Evolutionary conservation across 1,140 invertebrate genomes (phyloP), one percentile per base, ranked within the genome.

Genomic region (Mizuhopecten yessoensis): DNA sequence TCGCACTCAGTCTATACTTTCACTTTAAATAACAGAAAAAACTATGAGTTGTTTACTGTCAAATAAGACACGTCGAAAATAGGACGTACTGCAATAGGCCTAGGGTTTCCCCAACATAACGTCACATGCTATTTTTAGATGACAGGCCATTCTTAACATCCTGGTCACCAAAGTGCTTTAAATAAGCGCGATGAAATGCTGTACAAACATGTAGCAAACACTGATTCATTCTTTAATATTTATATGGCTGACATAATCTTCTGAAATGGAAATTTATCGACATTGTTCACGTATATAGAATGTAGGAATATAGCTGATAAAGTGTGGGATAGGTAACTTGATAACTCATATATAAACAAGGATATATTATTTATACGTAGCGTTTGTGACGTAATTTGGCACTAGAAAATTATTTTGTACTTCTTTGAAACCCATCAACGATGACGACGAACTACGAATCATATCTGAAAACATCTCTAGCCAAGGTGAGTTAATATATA

Each of bases 161-260:
- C 5, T n/a, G 3, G 17, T 75, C 57, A 75, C 29, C n/a, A n/a
- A 75, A 75, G n/a, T 75, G 57, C 17, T 75, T 75, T 1, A 29
- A 29, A 2, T 57, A n/a, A 75, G 57, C n/a, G 3, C 3, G 5
- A n/a, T 13, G n/a, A 3, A 11, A 5, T 17, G 5, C 36, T 39
- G 57, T n/a, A 29, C 23, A 29, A 75, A n/a, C 57, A 3, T 75
- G 1, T n/a, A 29, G 5, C 9, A 29, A 29, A 29, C 57, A 13
- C 45, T 20, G 57, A 75, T 75, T 29, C 23, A 75, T 3, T n/a
- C n/a, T n/a, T 29, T 23, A 75, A 75, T 39, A 75, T 23, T 75
- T n/a, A 75, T 29, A 75, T 75, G 57, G n/a, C 57, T 75, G 57
- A 75, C 57, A 75, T 75, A 75, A n/a, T 75, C 57, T 75, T 75